These are phyloP conservation scores for Tiphia femorata DNA, from an alignment of 2,888 invertebrate species.

Conservation along the genomic window DNA sequence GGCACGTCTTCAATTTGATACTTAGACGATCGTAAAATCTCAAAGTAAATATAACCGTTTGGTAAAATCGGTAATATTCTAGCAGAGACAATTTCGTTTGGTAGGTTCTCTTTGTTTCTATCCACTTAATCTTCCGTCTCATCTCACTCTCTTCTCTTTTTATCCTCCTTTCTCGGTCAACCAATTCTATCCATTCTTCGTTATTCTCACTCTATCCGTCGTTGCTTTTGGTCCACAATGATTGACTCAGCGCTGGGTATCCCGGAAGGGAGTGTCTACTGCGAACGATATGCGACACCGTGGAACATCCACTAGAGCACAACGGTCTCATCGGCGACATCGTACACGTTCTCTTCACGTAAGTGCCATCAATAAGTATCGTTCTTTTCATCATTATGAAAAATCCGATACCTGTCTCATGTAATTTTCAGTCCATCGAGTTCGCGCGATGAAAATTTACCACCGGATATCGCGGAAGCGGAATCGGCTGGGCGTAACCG, in stretches of 20 bases:
- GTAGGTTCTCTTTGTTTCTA: slow-evolving; percentile 1
- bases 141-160: slow-evolving; percentile 7
- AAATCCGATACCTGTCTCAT: background rate
- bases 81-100: slow-evolving; percentile 11
- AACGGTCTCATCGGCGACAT: slow-evolving; percentile 82
- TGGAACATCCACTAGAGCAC: slow-evolving; percentile 77
- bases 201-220: background rate
- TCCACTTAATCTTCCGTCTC: background rate
- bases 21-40: slow-evolving; percentile 24
- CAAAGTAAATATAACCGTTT: slow-evolving; percentile 18
- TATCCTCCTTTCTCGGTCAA: slow-evolving; percentile 15
- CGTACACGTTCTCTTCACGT: slow-evolving; percentile 81
- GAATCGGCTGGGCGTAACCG: slow-evolving; percentile 71
- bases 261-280: slow-evolving; percentile 76
- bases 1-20: slow-evolving; percentile 15
- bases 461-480: slow-evolving; percentile 73
- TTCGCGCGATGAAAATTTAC: slow-evolving; percentile 72
- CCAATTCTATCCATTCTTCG: background rate
- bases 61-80: slow-evolving; percentile 5
- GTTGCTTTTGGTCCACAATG: background rate
- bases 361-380: slow-evolving; percentile 31
- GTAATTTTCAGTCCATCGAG: slow-evolving; percentile 75
- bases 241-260: slow-evolving; percentile 35
- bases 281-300: slow-evolving; percentile 82
- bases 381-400: too few species aligned